Conservation (phyloP, 2,888 invertebrate genomes). For the Philonicus albiceps region DNA sequence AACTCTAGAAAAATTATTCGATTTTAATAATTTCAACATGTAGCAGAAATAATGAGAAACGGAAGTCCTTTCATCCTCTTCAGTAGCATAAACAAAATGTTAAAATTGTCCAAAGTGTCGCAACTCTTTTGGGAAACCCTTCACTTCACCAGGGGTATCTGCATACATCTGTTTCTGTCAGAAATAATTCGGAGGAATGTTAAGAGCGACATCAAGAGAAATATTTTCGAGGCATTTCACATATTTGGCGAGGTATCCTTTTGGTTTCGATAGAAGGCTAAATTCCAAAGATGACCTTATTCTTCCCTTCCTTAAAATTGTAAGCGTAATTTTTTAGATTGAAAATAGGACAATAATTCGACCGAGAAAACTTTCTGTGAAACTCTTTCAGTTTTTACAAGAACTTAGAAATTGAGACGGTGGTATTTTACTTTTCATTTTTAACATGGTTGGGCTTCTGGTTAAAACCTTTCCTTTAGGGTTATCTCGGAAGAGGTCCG, state of each 20-base stretch:
- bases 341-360: not conserved
- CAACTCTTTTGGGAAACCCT: not conserved
- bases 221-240: not conserved
- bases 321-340: not conserved
- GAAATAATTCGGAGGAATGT: not conserved
- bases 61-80: not conserved
- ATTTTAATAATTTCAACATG: not conserved
- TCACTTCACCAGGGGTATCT: not conserved
- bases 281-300: not conserved
- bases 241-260: not conserved
- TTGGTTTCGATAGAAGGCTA: not conserved
- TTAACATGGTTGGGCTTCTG: not conserved
- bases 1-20: not conserved
- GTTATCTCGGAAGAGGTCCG: not conserved
- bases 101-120: not conserved
- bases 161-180: not conserved
- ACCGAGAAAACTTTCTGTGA: not conserved
- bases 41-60: not conserved
- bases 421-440: not conserved
- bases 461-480: not conserved
- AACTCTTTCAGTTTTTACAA: not conserved
- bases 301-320: not conserved
- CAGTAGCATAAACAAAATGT: not conserved
- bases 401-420: not conserved
- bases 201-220: not conserved